Evolutionary conservation across 2,113 vertebrate genomes (phyloP).

Genomic region (Psilopogon haemacephalus): DNA sequence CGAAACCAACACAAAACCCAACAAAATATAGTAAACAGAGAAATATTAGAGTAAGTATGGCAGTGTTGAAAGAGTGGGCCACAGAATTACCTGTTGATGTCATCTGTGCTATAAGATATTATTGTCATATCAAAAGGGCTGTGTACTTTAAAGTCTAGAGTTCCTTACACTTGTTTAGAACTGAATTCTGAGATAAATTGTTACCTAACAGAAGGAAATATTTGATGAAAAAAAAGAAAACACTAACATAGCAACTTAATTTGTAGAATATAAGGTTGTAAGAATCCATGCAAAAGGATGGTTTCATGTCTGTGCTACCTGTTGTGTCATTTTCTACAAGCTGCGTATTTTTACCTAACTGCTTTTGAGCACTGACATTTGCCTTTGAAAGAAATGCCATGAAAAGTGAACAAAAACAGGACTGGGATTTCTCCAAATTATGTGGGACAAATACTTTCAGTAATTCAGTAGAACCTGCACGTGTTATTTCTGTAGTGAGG

Average conservation of each 20-base stretch:
- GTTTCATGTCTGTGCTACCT: not conserved
- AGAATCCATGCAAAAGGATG: not conserved
- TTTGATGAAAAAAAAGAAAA: not conserved
- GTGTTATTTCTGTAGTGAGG: not conserved
- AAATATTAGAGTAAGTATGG: not conserved
- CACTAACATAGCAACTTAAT: not conserved
- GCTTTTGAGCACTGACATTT: not conserved
- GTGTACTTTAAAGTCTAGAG: not conserved
- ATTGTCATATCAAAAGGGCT: not conserved
- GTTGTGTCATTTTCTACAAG: not conserved
- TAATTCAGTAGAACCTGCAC: not conserved
- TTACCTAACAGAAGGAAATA: not conserved
- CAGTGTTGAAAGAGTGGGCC: not conserved
- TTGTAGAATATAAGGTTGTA: not conserved
- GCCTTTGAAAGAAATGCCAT: not conserved
- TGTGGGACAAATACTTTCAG: not conserved
- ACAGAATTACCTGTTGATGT: not conserved
- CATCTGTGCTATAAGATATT: not conserved
- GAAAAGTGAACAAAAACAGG: not conserved
- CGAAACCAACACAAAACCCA: not conserved
- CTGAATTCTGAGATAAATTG: not conserved
- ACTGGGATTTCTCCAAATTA: not conserved
- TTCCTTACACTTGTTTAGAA: not conserved
- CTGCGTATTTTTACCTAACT: not conserved
- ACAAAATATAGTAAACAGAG: not conserved